Evolutionary conservation across 2,888 invertebrate genomes (phyloP).

Genomic region (Rotaria macrura): DNA sequence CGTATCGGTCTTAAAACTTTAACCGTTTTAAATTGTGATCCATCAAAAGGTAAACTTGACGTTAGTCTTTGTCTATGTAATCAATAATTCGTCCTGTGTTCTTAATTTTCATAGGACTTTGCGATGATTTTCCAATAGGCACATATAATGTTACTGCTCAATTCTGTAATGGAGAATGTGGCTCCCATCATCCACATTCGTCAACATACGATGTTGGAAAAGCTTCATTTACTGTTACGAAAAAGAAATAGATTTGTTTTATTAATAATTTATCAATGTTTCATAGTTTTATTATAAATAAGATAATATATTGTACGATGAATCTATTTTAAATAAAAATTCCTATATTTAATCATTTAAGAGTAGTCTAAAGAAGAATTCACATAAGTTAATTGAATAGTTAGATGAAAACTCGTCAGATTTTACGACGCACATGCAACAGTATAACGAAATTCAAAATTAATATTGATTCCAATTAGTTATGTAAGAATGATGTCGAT

Average conservation of each 20-base stretch:
- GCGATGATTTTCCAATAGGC: constrained; percentile 40
- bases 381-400: too few species aligned
- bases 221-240: constrained; percentile 37
- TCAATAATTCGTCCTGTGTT: not conserved
- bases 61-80: not conserved
- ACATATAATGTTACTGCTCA: constrained; percentile 40
- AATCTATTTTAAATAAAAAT: too few species aligned
- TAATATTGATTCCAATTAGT: too few species aligned
- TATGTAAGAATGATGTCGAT: too few species aligned
- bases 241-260: constrained; percentile 9
- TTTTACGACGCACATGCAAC: too few species aligned
- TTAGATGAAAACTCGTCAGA: too few species aligned
- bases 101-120: constrained; percentile 37
- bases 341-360: too few species aligned
- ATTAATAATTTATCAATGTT: too few species aligned
- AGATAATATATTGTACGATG: too few species aligned
- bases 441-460: too few species aligned
- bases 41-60: constrained; percentile 39
- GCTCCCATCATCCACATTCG: constrained; percentile 43
- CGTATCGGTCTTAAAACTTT: constrained; percentile 39
- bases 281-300: too few species aligned
- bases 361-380: too few species aligned
- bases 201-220: constrained; percentile 38
- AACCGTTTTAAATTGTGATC: constrained; percentile 42
- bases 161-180: constrained; percentile 43